Percentiles rank a stretch among this genome's conserved stretches.
Conservation (phyloP, 92 coral and sea anemone genomes). For the Pocillopora meandrina region DNA sequence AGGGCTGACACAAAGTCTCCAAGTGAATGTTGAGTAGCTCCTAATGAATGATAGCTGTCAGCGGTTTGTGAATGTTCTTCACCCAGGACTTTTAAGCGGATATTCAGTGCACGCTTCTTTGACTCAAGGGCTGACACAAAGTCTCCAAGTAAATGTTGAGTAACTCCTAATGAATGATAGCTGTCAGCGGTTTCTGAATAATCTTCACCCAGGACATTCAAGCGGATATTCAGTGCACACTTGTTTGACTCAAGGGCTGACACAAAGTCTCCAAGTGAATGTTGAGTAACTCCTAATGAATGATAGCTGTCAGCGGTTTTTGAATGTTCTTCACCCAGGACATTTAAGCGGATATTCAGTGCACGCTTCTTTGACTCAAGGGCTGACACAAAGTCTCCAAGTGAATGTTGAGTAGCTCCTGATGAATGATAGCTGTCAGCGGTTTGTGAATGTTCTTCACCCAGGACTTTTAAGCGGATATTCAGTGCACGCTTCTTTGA, state of each 20-base stretch:
- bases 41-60: conserved; percentile 8
- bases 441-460: background rate
- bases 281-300: background rate
- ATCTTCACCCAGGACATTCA: background rate
- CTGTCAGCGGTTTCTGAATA: background rate
- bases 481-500: background rate
- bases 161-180: background rate
- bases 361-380: background rate
- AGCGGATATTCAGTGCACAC: background rate
- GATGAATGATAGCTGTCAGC: conserved; percentile 1
- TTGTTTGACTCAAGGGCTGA: background rate
- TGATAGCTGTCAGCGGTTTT: background rate
- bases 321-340: background rate
- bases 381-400: background rate
- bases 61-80: background rate
- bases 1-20: background rate
- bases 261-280: background rate
- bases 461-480: background rate
- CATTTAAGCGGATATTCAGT: background rate
- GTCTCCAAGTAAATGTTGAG: background rate
- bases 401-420: background rate
- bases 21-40: background rate
- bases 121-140: background rate
- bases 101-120: background rate
- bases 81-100: background rate